Base-by-base conservation (phyloP, 2,113 vertebrate species). In the Lepisosteus osseus region DNA sequence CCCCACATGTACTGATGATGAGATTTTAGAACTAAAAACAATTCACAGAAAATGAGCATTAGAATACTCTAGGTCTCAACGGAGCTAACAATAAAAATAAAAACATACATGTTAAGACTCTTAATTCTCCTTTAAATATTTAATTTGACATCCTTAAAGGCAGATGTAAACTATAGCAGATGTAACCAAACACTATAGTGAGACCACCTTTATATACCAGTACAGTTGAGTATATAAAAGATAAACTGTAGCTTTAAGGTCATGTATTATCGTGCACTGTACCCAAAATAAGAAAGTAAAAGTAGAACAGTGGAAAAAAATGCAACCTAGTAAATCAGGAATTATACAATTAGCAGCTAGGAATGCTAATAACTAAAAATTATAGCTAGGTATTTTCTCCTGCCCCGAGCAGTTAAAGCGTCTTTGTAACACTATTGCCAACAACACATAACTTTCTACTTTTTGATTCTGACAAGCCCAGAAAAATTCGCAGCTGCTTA, bases 401-500 rank as follows among this genome's bases (percentile, higher is more conserved):
- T 54, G 17, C 40, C 5, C 15, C 54, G 15, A 47, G 9, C n/a
- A 54, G 12, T 47, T 14, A 59, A n/a, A 59, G 14, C 14, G n/a
- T 2, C 71, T 40, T 47, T 61, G 8, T 55, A n/a, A 15, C 8
- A 59, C 56, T 59, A 59, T 13, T 59, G 57, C 57, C 57, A 59
- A 59, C 13, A 59, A 59, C 14, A n/a, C 57, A 40, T 65, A 65
- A 65, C 15, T 65, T 65, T 65, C 62, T 65, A 40, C 41, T 40
- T 65, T 65, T 7, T 65, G 62, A 29, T 65, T 43, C 6, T 65
- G 29, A 65, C 62, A 65, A 41, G 62, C 41, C 62, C 62, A 43
- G 2, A 40, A 29, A 65, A 65, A 43, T 65, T 51, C 76, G 54
- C 61, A 71, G 1, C 44, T 65, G 71, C 61, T 61, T 75, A 77